Percentiles rank a stretch among this genome's conserved stretches.
These are phyloP conservation scores for Nymphalis urticae DNA, from an alignment of 2,888 invertebrate genomes.

Conservation along the genomic window DNA sequence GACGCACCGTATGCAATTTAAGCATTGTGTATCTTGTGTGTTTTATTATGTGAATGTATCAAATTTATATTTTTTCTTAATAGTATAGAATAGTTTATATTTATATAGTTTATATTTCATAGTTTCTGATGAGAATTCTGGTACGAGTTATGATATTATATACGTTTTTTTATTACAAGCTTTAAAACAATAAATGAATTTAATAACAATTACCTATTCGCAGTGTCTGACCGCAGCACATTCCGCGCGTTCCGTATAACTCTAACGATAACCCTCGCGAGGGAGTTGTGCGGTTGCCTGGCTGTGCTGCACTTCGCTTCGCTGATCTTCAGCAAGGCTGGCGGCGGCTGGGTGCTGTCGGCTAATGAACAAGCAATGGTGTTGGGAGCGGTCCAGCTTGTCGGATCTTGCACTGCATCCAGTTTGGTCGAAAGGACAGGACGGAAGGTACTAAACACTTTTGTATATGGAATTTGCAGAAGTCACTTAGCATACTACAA, in stretches of 20 bases:
- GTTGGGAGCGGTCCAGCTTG: slow-evolving; percentile 65
- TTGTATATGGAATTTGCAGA: too few relatives aligned
- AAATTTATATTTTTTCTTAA: too few relatives aligned
- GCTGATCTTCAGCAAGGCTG: slow-evolving; percentile 69
- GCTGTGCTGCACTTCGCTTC: slow-evolving; percentile 75
- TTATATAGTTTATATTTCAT: too few relatives aligned
- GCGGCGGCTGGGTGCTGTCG: slow-evolving; percentile 56
- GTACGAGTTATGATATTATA: too few relatives aligned
- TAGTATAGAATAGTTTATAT: too few relatives aligned
- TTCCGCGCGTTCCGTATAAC: slow-evolving; percentile 81
- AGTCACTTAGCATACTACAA: too few relatives aligned
- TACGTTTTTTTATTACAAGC: too few relatives aligned
- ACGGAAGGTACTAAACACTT: slow-evolving; percentile 56
- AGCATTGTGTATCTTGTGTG: too few relatives aligned
- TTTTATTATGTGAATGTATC: too few relatives aligned
- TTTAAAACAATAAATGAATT: too few relatives aligned
- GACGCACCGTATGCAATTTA: too few relatives aligned
- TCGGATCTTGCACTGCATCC: slow-evolving; percentile 71
- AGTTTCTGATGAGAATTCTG: too few relatives aligned
- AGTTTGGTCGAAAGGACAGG: slow-evolving; percentile 69
- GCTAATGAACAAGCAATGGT: slow-evolving; percentile 72
- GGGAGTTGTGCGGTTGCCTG: slow-evolving; percentile 73
- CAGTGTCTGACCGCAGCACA: slow-evolving; percentile 66
- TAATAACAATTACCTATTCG: background rate
- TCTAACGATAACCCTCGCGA: slow-evolving; percentile 67